phyloP scores from a whole-genome alignment of 2,888 invertebrate genomes.

The Hypolimnas misippus region DNA sequence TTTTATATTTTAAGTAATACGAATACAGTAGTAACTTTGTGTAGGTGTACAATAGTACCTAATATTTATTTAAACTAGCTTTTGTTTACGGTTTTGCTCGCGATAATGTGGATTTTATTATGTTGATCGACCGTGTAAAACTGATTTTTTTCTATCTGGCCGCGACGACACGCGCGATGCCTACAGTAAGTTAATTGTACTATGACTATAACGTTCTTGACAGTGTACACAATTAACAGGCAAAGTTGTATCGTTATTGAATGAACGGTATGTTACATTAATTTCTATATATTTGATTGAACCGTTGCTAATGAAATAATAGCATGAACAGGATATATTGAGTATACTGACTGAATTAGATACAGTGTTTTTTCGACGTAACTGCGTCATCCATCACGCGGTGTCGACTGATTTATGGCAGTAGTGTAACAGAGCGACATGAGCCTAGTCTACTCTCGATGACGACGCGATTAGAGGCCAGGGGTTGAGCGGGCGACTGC shows the following conservation, averaged over 20 bases:
- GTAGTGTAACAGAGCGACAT: constrained; percentile 67
- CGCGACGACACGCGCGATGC: too few relatives aligned
- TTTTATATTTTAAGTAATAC: background rate
- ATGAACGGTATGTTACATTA: too few relatives aligned
- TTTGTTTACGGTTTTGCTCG: too few relatives aligned
- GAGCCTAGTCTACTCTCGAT: constrained; percentile 70
- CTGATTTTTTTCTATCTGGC: too few relatives aligned
- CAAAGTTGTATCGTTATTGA: too few relatives aligned
- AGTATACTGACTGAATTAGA: constrained; percentile 40
- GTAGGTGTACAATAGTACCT: background rate
- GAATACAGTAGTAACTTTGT: background rate
- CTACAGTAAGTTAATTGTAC: too few relatives aligned
- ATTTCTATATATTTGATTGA: too few relatives aligned
- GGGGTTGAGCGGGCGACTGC: constrained; percentile 43
- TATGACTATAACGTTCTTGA: too few relatives aligned
- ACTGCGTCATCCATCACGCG: constrained; percentile 72
- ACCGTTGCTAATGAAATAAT: background rate
- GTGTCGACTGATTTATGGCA: constrained; percentile 79
- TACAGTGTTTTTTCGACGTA: constrained; percentile 60
- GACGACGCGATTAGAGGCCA: constrained; percentile 70
- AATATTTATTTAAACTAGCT: too few relatives aligned
- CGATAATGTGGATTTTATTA: too few relatives aligned
- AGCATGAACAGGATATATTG: constrained; percentile 11
- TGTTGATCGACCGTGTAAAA: too few relatives aligned
- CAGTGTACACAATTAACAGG: too few relatives aligned